A percentile compares a stretch with the other conserved stretches of the same genome.
Conservation (phyloP, 2,888 invertebrate species). For the Rhogogaster chlorosoma region DNA sequence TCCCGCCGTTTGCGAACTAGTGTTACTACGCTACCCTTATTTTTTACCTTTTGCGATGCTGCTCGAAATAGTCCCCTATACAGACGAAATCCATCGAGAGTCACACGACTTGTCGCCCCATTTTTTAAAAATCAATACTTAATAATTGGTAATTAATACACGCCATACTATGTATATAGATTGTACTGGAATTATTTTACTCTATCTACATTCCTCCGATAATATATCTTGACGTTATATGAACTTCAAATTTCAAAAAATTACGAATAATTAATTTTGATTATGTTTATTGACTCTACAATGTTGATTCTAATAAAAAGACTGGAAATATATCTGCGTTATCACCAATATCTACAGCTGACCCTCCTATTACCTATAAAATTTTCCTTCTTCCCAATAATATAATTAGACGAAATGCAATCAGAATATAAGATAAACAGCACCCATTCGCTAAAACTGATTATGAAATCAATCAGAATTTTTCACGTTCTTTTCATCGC, state of each 20-base stretch:
- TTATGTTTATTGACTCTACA: not conserved
- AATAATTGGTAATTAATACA: constrained; percentile 76
- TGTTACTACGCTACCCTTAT: constrained; percentile 60
- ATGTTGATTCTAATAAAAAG: not conserved
- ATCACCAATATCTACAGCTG: not conserved
- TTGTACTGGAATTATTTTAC: not conserved
- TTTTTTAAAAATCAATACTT: constrained; percentile 76
- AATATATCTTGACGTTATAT: not conserved
- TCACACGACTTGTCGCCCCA: constrained; percentile 57
- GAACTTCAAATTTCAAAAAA: not conserved
- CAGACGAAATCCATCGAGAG: constrained; percentile 54
- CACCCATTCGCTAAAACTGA: not conserved
- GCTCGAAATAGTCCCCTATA: constrained; percentile 63
- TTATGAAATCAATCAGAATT: not conserved
- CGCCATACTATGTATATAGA: constrained; percentile 9
- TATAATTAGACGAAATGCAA: not conserved
- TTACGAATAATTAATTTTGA: not conserved
- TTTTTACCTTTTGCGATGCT: constrained; percentile 54
- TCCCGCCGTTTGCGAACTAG: constrained; percentile 64
- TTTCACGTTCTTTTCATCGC: not conserved
- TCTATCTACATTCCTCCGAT: not conserved
- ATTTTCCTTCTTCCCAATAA: not conserved
- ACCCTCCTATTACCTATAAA: not conserved
- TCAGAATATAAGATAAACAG: not conserved
- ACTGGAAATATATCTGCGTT: not conserved